These are phyloP conservation scores for Nibea coibor DNA, from an alignment of 2,113 vertebrate genomes.

Conservation along the genomic window DNA sequence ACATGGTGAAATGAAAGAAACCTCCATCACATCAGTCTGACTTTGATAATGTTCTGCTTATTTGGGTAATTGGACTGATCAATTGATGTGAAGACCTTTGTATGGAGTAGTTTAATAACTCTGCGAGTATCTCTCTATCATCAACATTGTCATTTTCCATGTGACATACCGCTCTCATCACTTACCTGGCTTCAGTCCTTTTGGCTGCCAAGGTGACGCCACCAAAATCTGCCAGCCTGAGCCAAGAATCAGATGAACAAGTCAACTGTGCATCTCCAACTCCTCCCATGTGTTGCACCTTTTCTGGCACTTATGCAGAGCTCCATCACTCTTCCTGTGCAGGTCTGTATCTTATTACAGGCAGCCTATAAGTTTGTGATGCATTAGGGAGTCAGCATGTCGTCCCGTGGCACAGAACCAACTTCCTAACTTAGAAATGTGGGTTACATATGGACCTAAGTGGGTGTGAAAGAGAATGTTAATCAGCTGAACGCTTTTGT, in stretches of 20 bases:
- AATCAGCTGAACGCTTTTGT: slow-evolving; percentile 61
- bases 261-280: neutral
- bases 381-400: slow-evolving; percentile 41
- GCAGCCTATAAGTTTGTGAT: slow-evolving; percentile 38
- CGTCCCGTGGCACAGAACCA: slow-evolving; percentile 16
- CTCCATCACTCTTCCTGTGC: slow-evolving; percentile 31
- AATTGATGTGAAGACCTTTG: neutral
- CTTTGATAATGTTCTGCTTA: slow-evolving; percentile 14
- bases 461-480: slow-evolving; percentile 68
- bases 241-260: slow-evolving; percentile 21
- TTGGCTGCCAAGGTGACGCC: neutral
- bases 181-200: neutral
- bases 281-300: slow-evolving; percentile 24
- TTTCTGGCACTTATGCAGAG: slow-evolving; percentile 29
- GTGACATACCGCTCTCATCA: neutral
- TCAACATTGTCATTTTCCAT: neutral
- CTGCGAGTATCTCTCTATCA: neutral
- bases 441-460: slow-evolving; percentile 58
- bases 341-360: slow-evolving; percentile 53
- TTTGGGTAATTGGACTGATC: neutral
- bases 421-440: slow-evolving; percentile 47
- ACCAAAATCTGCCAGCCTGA: slow-evolving; percentile 9
- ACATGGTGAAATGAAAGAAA: neutral
- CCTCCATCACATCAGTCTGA: neutral
- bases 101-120: slow-evolving; percentile 17